Evolutionary conservation across 1,140 invertebrate genomes (phyloP), one percentile per base, ranked within the genome.

Genomic region (Sitophilus oryzae): DNA sequence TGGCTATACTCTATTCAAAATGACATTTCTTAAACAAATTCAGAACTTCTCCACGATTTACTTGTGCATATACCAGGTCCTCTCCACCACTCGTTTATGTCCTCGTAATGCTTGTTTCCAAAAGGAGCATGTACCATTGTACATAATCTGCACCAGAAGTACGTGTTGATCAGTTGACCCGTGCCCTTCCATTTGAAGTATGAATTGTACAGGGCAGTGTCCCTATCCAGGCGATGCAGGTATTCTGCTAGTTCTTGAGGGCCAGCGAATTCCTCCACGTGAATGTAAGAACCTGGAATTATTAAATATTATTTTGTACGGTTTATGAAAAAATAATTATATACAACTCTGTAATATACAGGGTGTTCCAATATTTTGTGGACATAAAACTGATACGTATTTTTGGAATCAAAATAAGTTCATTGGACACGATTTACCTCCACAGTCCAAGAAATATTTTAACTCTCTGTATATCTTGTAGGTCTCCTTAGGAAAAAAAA

Each of bases 121-220:
- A 72, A 66, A 53, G 78, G 77, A 55, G 88, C 88, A 68, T 96
- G 91, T 19, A 94, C 70, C 79, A 93, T 84, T 3, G 92, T 84
- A 72, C 95, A 98, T 14, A 98, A 78, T 1, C 94, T 83, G 69
- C 94, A 98, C 85, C 93, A 96, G 72, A 95, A 97, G 67, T 86
- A 91, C 14, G 91, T 96, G 73, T 95, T 94, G 62, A 96, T 89
- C 67, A 96, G 93, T 70, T 94, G 89, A 1, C 93, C 93, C 0
- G 89, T 93, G 21, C 88, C 89, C 76, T 91, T 89, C 81, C 84
- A 89, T 49, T 83, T 83, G 71, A 96, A 96, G 70, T 96, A 96
- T 11, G 89, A 86, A 72, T 96, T 96, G 73, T 96, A 96, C 0
- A 91, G 74, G 11, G 83, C 81, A 67, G 94, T 89, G 69, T 96